Conservation (phyloP, 2,888 invertebrate species). For the Thecocarcelia acutangulata region DNA sequence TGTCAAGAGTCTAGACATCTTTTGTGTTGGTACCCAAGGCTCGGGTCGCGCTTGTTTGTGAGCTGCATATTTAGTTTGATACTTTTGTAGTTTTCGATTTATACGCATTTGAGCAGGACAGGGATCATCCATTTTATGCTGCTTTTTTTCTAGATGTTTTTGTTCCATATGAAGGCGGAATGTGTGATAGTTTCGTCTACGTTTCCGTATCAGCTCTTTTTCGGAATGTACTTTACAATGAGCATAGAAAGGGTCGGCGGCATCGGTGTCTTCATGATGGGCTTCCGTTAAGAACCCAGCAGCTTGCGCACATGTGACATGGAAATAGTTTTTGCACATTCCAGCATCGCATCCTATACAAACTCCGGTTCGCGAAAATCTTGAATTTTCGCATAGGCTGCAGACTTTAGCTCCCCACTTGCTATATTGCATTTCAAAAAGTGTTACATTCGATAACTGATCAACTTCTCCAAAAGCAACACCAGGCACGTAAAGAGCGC, state of each 20-base stretch:
- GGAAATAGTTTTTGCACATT: conserved; percentile 98
- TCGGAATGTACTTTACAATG: conserved; percentile 98
- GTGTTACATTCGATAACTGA: conserved; percentile 93
- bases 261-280: conserved; percentile 93
- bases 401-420: conserved; percentile 98
- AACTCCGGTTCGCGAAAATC: conserved; percentile 95
- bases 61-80: conserved; percentile 90
- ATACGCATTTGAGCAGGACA: conserved; percentile 88
- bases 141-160: conserved; percentile 81
- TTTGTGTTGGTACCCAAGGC: conserved; percentile 97
- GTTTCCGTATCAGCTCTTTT: conserved; percentile 90
- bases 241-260: conserved; percentile 98
- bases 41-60: conserved; percentile 88
- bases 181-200: conserved; percentile 92
- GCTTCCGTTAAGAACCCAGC: conserved; percentile 96
- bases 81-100: conserved; percentile 90
- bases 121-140: conserved; percentile 77
- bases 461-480: conserved; percentile 98
- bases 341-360: conserved; percentile 99
- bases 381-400: conserved; percentile 92
- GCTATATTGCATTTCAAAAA: conserved; percentile 98
- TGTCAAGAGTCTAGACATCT: conserved; percentile 94
- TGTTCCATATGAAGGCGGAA: conserved; percentile 90
- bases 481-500: conserved; percentile 98
- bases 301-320: conserved; percentile 98